These are phyloP conservation scores for Origma solitaria DNA, from an alignment of 2,113 vertebrate species.

Conservation along the genomic window DNA sequence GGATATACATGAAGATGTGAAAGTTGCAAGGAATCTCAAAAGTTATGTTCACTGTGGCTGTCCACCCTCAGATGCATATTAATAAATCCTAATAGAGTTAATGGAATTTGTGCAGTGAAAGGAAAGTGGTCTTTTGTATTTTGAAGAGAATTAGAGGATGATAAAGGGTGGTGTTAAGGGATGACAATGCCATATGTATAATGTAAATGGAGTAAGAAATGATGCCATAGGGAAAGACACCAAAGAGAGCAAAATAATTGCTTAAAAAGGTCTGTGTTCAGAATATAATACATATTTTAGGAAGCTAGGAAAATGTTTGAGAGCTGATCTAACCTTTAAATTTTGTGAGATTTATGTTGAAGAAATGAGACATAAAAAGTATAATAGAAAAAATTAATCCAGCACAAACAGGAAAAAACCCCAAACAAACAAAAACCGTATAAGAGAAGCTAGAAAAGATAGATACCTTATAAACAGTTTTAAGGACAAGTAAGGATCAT, in stretches of 20 bases:
- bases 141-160: background rate
- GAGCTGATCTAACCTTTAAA: background rate
- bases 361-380: background rate
- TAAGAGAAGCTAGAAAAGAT: background rate
- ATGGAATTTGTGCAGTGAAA: constrained; percentile 16
- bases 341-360: background rate
- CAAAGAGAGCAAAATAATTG: background rate
- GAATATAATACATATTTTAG: background rate
- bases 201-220: background rate
- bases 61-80: background rate
- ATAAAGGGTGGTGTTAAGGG: background rate
- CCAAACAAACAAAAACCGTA: background rate
- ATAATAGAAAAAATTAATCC: background rate
- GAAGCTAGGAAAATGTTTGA: background rate
- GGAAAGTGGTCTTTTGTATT: background rate
- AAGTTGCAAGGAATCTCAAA: background rate
- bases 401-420: background rate
- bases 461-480: background rate
- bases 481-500: background rate
- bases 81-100: background rate
- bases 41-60: background rate
- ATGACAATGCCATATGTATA: background rate
- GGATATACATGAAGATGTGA: background rate
- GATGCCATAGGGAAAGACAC: background rate
- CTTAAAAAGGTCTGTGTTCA: background rate